Base-by-base conservation (phyloP, 2,113 vertebrate species). In the Edolisoma coerulescens region DNA sequence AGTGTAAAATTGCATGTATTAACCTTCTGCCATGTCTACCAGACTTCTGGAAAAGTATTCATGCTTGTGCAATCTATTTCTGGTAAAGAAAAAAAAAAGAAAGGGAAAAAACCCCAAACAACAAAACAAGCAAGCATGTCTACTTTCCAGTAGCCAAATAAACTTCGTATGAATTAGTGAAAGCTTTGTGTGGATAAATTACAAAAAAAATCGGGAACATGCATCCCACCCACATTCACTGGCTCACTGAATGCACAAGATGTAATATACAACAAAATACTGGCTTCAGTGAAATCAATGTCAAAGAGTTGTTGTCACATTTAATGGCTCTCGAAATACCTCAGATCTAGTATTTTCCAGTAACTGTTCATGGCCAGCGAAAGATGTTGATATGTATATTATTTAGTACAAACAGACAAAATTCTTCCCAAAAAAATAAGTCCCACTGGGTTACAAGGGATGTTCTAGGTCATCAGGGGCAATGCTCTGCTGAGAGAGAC, bases 1-100 rank as follows among this genome's bases (percentile, higher is more conserved):
- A 97, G 90, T 94, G 84, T 96, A 97, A 98, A 98, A 97, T 96
- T 92, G 90, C 90, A 94, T 95, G 53, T 73, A 97, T 98, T 97
- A 97, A 96, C 94, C 92, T 97, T 93, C 95, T 96, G 91, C 83
- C 75, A 90, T 57, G 73, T 89, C 94, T 97, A 88, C 88, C 75
- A 96, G 82, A 89, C 87, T 97, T 96, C 74, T 83, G 67, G 74
- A 95, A 96, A 97, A 65, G 52, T 77, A 87, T 94, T 89, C 86
- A 78, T 27, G 85, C 76, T 79, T 88, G 54, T 80, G 45, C 30
- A 93, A 90, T 87, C 65, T 87, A 93, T 84, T 92, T 79, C 69
- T 49, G 64, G 56, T 49, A 93, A 95, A 96, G 64, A 33, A 61
- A 74, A 68, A 53, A n/a, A 65, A 65, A 13, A 13, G 4, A 23